These are phyloP conservation scores for Marisa cornuarietis DNA, from an alignment of 1,140 invertebrate genomes.

Conservation along the genomic window DNA sequence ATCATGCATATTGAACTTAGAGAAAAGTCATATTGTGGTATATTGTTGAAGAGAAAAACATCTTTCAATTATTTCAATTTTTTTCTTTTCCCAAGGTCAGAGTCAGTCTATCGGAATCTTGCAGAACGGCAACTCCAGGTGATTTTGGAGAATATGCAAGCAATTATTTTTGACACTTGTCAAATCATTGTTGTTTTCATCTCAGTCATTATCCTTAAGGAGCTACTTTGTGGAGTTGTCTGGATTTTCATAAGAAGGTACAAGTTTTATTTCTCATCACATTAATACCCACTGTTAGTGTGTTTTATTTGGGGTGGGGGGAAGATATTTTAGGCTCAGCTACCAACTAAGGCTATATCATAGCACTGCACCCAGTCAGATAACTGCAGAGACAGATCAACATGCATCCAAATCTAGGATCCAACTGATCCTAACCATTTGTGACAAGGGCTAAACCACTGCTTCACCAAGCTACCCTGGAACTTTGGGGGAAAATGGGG, in stretches of 20 bases:
- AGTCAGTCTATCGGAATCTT: slow-evolving; percentile 15
- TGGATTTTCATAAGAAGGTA: slow-evolving; percentile 56
- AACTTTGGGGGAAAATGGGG: too few species aligned
- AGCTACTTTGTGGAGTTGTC: slow-evolving; percentile 43
- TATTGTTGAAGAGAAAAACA: neutral
- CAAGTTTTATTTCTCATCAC: neutral
- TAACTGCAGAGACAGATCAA: too few species aligned
- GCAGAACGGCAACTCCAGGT: slow-evolving; percentile 40
- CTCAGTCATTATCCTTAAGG: slow-evolving; percentile 48
- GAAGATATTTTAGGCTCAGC: too few species aligned
- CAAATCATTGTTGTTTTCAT: slow-evolving; percentile 48
- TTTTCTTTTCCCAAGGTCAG: slow-evolving; percentile 13
- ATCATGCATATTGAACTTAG: too few species aligned
- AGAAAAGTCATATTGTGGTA: neutral
- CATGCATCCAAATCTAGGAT: too few species aligned
- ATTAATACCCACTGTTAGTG: too few species aligned
- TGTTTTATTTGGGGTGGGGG: too few species aligned
- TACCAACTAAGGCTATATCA: too few species aligned
- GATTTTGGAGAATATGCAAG: slow-evolving; percentile 39
- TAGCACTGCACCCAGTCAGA: too few species aligned
- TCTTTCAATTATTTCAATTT: neutral
- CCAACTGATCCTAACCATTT: too few species aligned
- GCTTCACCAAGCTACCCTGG: too few species aligned
- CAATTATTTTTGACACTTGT: slow-evolving; percentile 47
- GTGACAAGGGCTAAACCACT: too few species aligned